Conservation (phyloP, 2,797 vertebrate genomes). For the Tokudaia tokunoshimensis region DNA sequence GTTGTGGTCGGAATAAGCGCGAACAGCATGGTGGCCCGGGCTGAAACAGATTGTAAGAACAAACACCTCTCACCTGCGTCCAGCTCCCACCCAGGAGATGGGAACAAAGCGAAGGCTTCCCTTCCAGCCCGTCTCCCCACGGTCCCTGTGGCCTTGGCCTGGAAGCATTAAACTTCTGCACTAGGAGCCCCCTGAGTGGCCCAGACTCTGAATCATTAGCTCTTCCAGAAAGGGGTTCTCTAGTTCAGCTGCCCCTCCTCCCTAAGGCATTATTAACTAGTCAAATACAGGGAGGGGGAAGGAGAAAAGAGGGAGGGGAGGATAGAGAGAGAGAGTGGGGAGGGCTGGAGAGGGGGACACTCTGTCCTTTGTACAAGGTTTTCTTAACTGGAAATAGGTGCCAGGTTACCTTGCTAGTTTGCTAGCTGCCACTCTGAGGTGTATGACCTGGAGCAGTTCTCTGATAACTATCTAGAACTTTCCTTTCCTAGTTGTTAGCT, state of each 20-base stretch:
- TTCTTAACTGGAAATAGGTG: background rate
- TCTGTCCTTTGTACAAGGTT: background rate
- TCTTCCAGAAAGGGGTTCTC: background rate
- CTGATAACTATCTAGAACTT: background rate
- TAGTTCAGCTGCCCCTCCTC: background rate
- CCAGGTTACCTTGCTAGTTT: background rate
- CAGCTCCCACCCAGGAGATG: background rate
- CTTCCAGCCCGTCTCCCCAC: background rate
- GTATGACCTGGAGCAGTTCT: background rate
- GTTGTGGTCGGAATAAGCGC: constrained; percentile 95
- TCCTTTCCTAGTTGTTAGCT: background rate
- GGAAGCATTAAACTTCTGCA: background rate
- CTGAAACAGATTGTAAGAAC: constrained; percentile 86
- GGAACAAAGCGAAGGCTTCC: background rate
- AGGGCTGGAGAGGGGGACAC: background rate
- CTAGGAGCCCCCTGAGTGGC: accelerated
- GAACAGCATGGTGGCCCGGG: constrained; percentile 93
- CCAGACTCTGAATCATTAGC: background rate
- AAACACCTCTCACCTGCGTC: background rate
- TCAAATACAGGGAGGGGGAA: no score
- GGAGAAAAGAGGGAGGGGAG: background rate
- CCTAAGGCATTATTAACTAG: background rate
- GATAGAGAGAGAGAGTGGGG: background rate
- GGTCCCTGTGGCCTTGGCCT: background rate
- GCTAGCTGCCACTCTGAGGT: constrained; percentile 17